Evolutionary conservation across 2,888 invertebrate species (phyloP).

Genomic region (Acrocera orbiculus): DNA sequence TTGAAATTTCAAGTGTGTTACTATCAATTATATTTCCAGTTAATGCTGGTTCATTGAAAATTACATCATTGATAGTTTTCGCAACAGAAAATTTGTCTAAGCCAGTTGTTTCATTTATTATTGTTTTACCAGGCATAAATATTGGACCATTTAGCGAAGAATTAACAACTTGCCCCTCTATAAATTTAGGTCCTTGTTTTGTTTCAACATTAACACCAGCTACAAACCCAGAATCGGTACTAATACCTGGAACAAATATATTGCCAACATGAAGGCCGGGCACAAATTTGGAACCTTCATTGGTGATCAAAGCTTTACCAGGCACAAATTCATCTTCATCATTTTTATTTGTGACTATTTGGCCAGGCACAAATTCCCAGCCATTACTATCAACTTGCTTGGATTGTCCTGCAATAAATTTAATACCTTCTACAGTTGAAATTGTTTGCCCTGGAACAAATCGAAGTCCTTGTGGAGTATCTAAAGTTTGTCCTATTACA

Average conservation of each 20-base stretch:
- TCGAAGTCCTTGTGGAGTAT: conserved; percentile 33
- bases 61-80: conserved; percentile 5
- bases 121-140: conserved; percentile 44
- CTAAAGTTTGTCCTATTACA: conserved; percentile 43
- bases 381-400: conserved; percentile 32
- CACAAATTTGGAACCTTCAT: conserved; percentile 44
- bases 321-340: conserved; percentile 40
- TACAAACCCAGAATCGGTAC: conserved; percentile 44
- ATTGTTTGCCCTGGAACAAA: conserved; percentile 47
- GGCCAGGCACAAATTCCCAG: conserved; percentile 49
- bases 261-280: conserved; percentile 42
- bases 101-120: conserved; percentile 34
- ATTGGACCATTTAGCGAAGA: conserved; percentile 45
- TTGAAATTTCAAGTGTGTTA: conserved; percentile 35
- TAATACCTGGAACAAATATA: conserved; percentile 43
- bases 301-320: conserved; percentile 43
- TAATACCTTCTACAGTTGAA: conserved; percentile 39
- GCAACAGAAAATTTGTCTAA: conserved; percentile 32
- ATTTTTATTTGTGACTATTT: conserved; percentile 35
- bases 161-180: conserved; percentile 59
- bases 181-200: conserved; percentile 54
- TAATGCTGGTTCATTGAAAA: conserved; percentile 36
- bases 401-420: conserved; percentile 47
- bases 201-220: conserved; percentile 56
- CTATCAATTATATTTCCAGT: conserved; percentile 41